A percentile compares a stretch with the other conserved stretches of the same genome.
phyloP scores from a whole-genome alignment of 1,140 invertebrate species.

The Wiebesia pumilae region DNA sequence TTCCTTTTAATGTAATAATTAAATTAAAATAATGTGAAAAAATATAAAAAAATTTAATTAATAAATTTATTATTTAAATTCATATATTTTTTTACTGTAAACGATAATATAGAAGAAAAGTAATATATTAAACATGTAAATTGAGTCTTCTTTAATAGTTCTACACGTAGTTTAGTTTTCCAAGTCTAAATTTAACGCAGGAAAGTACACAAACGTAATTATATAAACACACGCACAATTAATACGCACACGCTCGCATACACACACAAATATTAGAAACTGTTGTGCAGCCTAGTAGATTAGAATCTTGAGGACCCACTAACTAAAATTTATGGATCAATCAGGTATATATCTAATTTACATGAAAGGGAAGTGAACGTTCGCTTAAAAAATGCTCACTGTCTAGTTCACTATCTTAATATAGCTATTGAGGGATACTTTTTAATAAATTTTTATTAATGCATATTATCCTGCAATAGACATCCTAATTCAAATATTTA shows the following conservation, averaged over 20 bases:
- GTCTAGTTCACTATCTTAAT: not conserved
- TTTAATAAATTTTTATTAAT: slow-evolving; percentile 28
- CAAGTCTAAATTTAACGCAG: too few species aligned
- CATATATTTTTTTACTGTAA: too few species aligned
- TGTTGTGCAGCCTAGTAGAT: slow-evolving; percentile 63
- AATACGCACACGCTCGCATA: slow-evolving; percentile 25
- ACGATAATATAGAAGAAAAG: too few species aligned
- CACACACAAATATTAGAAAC: not conserved
- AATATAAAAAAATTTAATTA: too few species aligned
- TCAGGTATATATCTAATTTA: slow-evolving; percentile 60
- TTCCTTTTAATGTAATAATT: too few species aligned
- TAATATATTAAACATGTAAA: not conserved
- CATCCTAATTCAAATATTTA: not conserved
- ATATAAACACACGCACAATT: slow-evolving; percentile 61
- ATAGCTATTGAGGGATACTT: not conserved
- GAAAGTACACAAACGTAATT: too few species aligned
- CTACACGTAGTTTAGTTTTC: too few species aligned
- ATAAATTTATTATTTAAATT: too few species aligned
- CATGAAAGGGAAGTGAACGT: slow-evolving; percentile 9
- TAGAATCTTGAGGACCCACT: slow-evolving; percentile 68
- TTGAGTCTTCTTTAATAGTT: not conserved
- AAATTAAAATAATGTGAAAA: too few species aligned
- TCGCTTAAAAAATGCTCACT: not conserved
- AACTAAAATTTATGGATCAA: slow-evolving; percentile 69
- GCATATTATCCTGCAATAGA: not conserved